Percentiles rank a stretch among this genome's conserved stretches.
Conservation (phyloP, 2,113 vertebrate genomes). For the Gavia stellata region DNA sequence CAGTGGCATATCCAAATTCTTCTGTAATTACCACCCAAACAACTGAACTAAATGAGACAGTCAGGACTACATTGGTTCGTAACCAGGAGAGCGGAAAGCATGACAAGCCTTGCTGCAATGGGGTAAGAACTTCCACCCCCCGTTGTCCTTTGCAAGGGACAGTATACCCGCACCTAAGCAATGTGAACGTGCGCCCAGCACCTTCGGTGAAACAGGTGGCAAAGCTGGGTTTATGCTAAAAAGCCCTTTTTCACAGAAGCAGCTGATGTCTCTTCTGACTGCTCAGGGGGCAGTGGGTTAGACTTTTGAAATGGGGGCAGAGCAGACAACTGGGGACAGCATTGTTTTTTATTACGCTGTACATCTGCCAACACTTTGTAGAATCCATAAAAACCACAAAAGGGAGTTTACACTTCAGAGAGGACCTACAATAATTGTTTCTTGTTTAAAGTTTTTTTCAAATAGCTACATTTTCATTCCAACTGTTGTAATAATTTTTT, state of each 20-base stretch:
- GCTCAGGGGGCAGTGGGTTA: background rate
- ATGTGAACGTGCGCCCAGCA: background rate
- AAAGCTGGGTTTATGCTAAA: background rate
- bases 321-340: background rate
- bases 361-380: background rate
- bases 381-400: background rate
- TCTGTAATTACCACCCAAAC: background rate
- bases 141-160: rapidly evolving
- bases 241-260: background rate
- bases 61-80: background rate
- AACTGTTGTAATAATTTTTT: background rate
- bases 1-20: background rate
- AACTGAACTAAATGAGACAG: background rate
- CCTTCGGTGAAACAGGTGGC: background rate
- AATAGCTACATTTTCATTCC: background rate
- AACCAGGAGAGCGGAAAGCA: background rate
- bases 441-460: background rate
- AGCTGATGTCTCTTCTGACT: background rate
- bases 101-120: background rate
- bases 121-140: background rate
- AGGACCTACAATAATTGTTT: background rate
- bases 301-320: background rate
- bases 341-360: background rate
- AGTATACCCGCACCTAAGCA: rapidly evolving
- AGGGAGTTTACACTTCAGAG: background rate